Percentiles rank a stretch among this genome's conserved stretches.
Evolutionary conservation across 2,797 vertebrate genomes (phyloP).

Genomic region (Heteromormyrus szaboi): DNA sequence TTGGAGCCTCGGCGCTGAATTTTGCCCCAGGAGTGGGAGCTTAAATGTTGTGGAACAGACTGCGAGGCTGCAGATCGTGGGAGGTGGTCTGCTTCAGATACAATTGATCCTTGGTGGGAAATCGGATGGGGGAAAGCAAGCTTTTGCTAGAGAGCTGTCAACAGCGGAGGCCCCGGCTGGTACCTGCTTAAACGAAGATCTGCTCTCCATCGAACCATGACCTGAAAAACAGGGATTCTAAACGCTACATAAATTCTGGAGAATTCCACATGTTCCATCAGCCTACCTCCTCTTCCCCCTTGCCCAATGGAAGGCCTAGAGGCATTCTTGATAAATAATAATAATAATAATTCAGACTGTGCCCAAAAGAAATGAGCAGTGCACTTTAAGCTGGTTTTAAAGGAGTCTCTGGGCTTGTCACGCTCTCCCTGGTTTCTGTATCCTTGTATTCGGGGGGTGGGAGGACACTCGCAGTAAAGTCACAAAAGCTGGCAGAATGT

Average conservation of each 20-base stretch:
- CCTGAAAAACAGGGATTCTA: background rate
- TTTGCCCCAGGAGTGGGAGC: background rate
- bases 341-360: slow-evolving; percentile 7
- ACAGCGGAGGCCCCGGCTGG: background rate
- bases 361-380: slow-evolving; percentile 1
- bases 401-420: background rate
- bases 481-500: background rate
- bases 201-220: background rate
- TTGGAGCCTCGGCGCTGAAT: background rate
- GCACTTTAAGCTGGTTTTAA: background rate
- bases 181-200: background rate
- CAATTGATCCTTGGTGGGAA: background rate
- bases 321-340: slow-evolving; percentile 13
- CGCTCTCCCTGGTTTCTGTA: background rate
- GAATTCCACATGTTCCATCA: background rate
- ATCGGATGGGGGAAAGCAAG: background rate
- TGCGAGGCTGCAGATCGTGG: background rate
- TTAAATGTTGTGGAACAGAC: background rate
- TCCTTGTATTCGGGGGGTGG: background rate
- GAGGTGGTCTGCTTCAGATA: background rate
- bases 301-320: background rate
- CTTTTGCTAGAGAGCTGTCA: background rate
- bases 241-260: background rate
- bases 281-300: background rate
- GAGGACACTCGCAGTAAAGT: background rate